Conservation (phyloP, 2,888 invertebrate genomes). For the Meteorus cinctellus region DNA sequence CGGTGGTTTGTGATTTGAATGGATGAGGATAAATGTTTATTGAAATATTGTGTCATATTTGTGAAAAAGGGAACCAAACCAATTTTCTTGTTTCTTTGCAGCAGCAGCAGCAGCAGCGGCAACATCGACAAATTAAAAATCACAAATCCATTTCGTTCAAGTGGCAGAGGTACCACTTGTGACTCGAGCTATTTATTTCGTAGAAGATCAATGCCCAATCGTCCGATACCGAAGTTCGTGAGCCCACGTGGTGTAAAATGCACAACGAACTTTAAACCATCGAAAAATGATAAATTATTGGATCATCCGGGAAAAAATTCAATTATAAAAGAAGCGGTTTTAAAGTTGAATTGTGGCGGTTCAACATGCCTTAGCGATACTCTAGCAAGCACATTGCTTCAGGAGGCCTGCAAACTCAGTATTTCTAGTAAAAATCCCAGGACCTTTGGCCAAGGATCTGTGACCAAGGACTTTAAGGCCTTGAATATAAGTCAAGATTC, state of each 20-base stretch:
- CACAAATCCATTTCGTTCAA: conserved; percentile 62
- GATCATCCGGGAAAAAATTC: conserved; percentile 62
- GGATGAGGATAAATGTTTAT: no score
- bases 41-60: neutral
- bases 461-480: conserved; percentile 68
- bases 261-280: conserved; percentile 68
- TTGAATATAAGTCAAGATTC: conserved; percentile 61
- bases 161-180: conserved; percentile 48
- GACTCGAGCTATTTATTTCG: conserved; percentile 61
- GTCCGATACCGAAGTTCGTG: conserved; percentile 53
- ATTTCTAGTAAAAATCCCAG: conserved; percentile 59
- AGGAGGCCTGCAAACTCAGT: conserved; percentile 64
- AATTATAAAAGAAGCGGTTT: conserved; percentile 68
- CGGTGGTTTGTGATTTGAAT: neutral
- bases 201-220: conserved; percentile 61
- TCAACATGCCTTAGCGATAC: conserved; percentile 60
- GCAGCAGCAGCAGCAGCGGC: conserved; percentile 54
- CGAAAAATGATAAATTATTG: conserved; percentile 61
- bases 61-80: neutral
- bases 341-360: conserved; percentile 62
- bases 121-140: conserved; percentile 56
- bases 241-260: conserved; percentile 64
- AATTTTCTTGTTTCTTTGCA: conserved; percentile 43
- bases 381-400: conserved; percentile 57
- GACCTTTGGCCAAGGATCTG: conserved; percentile 66